Base-by-base conservation (phyloP, 2,888 invertebrate genomes). In the Scaptomyza cyrtandrae region DNA sequence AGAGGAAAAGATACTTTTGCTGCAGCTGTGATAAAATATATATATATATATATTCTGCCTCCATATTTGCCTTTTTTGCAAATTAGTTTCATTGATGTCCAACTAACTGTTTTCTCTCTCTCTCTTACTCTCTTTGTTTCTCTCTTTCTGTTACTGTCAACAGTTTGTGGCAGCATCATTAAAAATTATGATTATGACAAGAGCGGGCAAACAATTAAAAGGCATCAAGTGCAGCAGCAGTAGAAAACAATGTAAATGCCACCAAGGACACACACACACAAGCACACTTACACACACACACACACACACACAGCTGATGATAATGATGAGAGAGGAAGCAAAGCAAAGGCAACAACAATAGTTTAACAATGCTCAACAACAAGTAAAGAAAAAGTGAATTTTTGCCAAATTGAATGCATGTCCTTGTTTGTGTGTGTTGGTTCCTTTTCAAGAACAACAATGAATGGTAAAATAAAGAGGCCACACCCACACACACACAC, bases 331-430 rank as follows among this genome's bases (percentile, higher is more conserved):
- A 52, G 50, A 27, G 31, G 35, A 58, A 46, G 65, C 61, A 66
- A 53, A 24, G 56, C 41, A 69, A 59, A 59, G 35, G 52, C 48
- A 57, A 41, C 53, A 62, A 58, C 48, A 64, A 53, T n/a, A 31
- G 29, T 37, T 19, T 58, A 39, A 56, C 56, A 41, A 41, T 16
- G 3, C 41, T 16, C 41, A 41, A 41, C 41, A 41, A 41, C 5
- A 2, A 16, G 41, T 10, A 33, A 65, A 52, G 33, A 50, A 64
- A 58, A 59, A 63, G 57, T 65, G 64, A 53, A 74, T 69, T 79
- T 73, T 80, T 71, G 65, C 82, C 87, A 76, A 78, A 72, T 78
- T 78, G 76, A 85, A 84, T 89, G 84, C 86, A 81, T 85, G 85
- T 87, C 82, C 88, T 76, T 80, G 80, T 57, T 11, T 57, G 54